Conservation (phyloP, 2,113 vertebrate genomes). For the Caranx melampygus region DNA sequence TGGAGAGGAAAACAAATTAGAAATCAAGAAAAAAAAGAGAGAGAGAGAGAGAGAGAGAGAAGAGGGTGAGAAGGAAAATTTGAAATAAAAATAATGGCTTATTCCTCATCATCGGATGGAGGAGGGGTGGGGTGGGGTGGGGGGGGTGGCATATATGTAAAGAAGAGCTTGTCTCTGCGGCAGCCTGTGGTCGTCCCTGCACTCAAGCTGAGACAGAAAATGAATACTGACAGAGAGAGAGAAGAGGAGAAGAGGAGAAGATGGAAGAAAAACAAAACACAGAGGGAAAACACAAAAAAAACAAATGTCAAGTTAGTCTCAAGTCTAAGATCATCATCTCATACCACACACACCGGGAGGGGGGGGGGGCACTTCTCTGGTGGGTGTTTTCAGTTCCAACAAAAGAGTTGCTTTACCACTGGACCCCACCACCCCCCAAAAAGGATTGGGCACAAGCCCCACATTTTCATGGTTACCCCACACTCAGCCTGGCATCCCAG, state of each 20-base stretch:
- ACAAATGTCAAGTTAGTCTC: constrained; percentile 66
- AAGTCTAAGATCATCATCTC: constrained; percentile 62
- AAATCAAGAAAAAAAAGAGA: constrained; percentile 40
- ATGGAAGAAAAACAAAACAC: background rate
- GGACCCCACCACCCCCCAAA: background rate
- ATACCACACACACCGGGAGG: constrained; percentile 19
- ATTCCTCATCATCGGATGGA: constrained; percentile 39
- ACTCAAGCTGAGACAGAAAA: constrained; percentile 73
- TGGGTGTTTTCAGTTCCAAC: constrained; percentile 30
- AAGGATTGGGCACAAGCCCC: constrained; percentile 62
- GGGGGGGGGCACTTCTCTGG: constrained; percentile 34
- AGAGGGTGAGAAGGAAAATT: constrained; percentile 26
- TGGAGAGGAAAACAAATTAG: constrained; percentile 61
- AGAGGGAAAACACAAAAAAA: constrained; percentile 10
- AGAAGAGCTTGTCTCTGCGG: constrained; percentile 58
- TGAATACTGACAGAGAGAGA: constrained; percentile 68
- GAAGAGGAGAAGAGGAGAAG: background rate
- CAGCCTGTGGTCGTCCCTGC: constrained; percentile 63
- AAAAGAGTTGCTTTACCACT: constrained; percentile 60
- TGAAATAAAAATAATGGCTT: constrained; percentile 42
- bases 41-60: background rate
- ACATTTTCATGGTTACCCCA: constrained; percentile 70
- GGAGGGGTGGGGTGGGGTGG: background rate
- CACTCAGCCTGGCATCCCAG: constrained; percentile 59
- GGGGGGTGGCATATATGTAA: constrained; percentile 38